Percentiles rank a stretch among this genome's conserved stretches.
Evolutionary conservation across 2,888 invertebrate genomes (phyloP).

Genomic region (Hemistola chrysoprasaria): DNA sequence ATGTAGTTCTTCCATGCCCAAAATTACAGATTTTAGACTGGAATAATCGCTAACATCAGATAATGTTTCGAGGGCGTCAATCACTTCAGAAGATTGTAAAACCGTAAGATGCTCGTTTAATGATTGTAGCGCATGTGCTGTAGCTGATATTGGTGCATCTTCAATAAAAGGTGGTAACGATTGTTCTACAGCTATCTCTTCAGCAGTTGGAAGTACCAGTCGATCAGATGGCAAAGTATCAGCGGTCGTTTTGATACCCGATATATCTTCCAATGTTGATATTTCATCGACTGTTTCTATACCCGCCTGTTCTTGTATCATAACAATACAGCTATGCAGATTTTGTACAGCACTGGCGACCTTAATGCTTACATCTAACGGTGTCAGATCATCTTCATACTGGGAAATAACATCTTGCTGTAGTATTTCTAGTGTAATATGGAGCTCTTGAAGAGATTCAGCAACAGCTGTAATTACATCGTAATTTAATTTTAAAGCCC

Average conservation of each 20-base stretch:
- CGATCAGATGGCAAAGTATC: constrained; percentile 66
- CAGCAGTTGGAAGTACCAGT: constrained; percentile 51
- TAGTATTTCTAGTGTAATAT: constrained; percentile 66
- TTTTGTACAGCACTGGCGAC: constrained; percentile 64
- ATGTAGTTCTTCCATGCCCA: constrained; percentile 53
- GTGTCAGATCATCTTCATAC: constrained; percentile 50
- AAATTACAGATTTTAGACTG: constrained; percentile 54
- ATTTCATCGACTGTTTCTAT: constrained; percentile 77
- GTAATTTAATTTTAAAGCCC: constrained; percentile 48
- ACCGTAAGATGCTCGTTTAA: constrained; percentile 59
- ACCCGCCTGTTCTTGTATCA: constrained; percentile 70
- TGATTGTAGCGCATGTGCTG: constrained; percentile 59
- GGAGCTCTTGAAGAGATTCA: constrained; percentile 68
- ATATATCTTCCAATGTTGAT: constrained; percentile 82
- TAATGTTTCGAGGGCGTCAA: constrained; percentile 59
- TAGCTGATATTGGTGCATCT: constrained; percentile 38
- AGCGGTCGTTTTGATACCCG: constrained; percentile 80
- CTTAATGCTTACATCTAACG: constrained; percentile 49
- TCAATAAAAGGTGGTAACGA: constrained; percentile 35
- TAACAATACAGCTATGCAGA: constrained; percentile 67
- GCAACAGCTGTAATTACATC: constrained; percentile 63
- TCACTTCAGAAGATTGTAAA: constrained; percentile 57
- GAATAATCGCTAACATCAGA: constrained; percentile 63
- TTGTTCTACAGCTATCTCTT: constrained; percentile 46
- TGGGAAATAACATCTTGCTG: constrained; percentile 73